Evolutionary conservation across 2,888 invertebrate species (phyloP).

Genomic region (Cabera pusaria): DNA sequence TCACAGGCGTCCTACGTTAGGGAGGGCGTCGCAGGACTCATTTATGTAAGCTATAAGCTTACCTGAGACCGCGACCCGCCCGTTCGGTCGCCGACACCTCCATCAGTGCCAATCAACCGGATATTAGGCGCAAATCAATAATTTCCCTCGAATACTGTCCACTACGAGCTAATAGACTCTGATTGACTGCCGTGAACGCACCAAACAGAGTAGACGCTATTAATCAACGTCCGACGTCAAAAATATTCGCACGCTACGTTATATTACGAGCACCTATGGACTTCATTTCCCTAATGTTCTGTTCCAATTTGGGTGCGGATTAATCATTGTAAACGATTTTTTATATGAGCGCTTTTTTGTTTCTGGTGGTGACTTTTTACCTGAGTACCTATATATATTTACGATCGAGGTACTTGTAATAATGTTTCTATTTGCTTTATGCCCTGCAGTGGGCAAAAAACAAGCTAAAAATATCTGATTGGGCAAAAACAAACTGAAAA

Average conservation of each 20-base stretch:
- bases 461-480: too few species aligned
- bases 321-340: constrained; percentile 9
- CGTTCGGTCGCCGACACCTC: constrained; percentile 39
- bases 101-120: constrained; percentile 58
- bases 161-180: constrained; percentile 61
- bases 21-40: constrained; percentile 2
- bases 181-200: constrained; percentile 54
- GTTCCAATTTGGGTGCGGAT: constrained; percentile 12
- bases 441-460: too few species aligned
- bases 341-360: constrained; percentile 6
- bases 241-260: constrained; percentile 31
- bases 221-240: constrained; percentile 33
- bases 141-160: constrained; percentile 67
- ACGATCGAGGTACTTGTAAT: too few species aligned
- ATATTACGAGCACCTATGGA: constrained; percentile 25
- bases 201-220: constrained; percentile 17
- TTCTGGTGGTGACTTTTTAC: too few species aligned
- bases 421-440: too few species aligned
- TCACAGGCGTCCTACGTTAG: constrained; percentile 16
- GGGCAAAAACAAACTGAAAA: too few species aligned
- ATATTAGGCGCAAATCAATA: constrained; percentile 79
- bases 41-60: constrained; percentile 6
- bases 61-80: constrained; percentile 61
- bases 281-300: constrained; percentile 27
- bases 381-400: too few species aligned